Conservation (phyloP, 2,888 invertebrate species). For the Brachynemurus nebulosus region DNA sequence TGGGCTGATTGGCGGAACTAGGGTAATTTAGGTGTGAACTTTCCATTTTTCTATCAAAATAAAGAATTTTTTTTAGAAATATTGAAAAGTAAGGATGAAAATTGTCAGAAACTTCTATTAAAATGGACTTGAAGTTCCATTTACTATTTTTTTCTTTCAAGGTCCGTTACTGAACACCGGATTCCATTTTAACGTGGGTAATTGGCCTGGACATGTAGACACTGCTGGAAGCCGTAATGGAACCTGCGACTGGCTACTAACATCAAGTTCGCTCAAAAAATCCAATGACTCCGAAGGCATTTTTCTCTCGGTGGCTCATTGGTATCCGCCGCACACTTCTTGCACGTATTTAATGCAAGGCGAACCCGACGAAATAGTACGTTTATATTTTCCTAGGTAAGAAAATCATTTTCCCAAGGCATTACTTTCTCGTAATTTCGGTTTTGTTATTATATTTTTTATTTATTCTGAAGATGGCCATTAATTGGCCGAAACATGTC, state of each 20-base stretch:
- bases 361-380: slow-evolving; percentile 70
- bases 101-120: too few relatives aligned
- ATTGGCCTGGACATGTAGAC: slow-evolving; percentile 87
- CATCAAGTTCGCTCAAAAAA: slow-evolving; percentile 63
- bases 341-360: slow-evolving; percentile 86
- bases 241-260: slow-evolving; percentile 78
- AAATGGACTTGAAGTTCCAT: too few relatives aligned
- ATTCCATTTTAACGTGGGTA: slow-evolving; percentile 89
- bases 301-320: slow-evolving; percentile 81
- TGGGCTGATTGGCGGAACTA: too few relatives aligned
- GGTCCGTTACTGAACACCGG: slow-evolving; percentile 82
- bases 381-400: slow-evolving; percentile 79
- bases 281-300: slow-evolving; percentile 76
- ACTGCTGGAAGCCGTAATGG: slow-evolving; percentile 77
- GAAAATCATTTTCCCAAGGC: background rate
- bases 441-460: too few relatives aligned
- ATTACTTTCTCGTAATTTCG: background rate
- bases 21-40: too few relatives aligned
- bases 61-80: too few relatives aligned
- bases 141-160: slow-evolving; percentile 22
- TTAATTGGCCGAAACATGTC: too few relatives aligned
- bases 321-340: slow-evolving; percentile 88
- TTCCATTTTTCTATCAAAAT: too few relatives aligned
- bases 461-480: too few relatives aligned
- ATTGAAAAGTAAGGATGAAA: too few relatives aligned